Evolutionary conservation across 2,113 vertebrate genomes (phyloP), one percentile per base, ranked within the genome.

Genomic region (Scophthalmus maximus): DNA sequence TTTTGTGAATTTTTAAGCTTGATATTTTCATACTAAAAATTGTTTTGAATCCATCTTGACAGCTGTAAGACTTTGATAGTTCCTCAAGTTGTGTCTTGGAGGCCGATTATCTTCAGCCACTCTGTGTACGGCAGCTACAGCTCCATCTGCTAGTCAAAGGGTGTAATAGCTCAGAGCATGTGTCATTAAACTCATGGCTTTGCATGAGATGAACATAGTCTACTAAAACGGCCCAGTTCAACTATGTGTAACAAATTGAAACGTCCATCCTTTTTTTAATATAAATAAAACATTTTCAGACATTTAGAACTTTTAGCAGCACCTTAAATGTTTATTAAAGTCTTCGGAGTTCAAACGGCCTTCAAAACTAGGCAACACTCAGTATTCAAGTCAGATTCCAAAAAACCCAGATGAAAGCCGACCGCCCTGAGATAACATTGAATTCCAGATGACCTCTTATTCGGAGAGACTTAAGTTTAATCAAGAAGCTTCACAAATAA

Each of bases 81-180:
- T 44, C 34, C 12, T 50, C 32, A 27, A 40, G 34, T 27, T 77
- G 47, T 52, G 30, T n/a, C 30, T 32, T 67, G 26, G 8, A 64
- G 1, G 2, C 3, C 2, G 52, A 6, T 26, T 57, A n/a, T 30
- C 26, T 53, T 23, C 2, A 71, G 18, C 5, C 30, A 2, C 0
- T 56, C 23, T 26, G 38, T 38, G 49, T 22, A 55, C 47, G 15
- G 25, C 2, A 0, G 25, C 25, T 23, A 25, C 8, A 25, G 50
- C 50, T 26, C 50, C 50, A 52, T 63, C 87, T 85, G 76, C 73
- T 84, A 81, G 80, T 32, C 56, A 55, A 59, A 64, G 1, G 2
- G 11, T 77, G 78, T n/a, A 74, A 74, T 26, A 53, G 64, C 58
- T 23, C 46, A 20, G 20, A n/a, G 46, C 46, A 10, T 11, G 6